phyloP scores from a whole-genome alignment of 92 coral and sea anemone genomes.

The Paragorgia papillata region DNA sequence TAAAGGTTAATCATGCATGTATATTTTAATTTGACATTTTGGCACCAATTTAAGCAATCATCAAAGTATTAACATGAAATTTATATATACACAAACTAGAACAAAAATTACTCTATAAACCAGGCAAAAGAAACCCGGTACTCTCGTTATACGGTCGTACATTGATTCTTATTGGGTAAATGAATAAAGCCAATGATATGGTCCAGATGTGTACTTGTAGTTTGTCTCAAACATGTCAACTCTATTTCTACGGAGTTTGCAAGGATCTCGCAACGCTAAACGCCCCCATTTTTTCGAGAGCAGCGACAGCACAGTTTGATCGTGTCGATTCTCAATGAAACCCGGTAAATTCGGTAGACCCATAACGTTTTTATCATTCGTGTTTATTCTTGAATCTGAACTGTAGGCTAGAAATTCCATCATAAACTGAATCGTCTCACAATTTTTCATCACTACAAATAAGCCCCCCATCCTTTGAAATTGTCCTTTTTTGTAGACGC shows the following conservation, averaged over 20 bases:
- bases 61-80: too few species aligned
- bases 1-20: too few species aligned
- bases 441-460: conserved; percentile 13
- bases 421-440: conserved; percentile 9
- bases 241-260: background rate
- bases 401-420: conserved; percentile 27
- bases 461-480: background rate
- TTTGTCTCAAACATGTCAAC: too few species aligned
- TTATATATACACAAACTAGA: too few species aligned
- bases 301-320: conserved; percentile 28
- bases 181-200: too few species aligned
- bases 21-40: too few species aligned
- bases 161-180: too few species aligned
- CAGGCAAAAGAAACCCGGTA: too few species aligned
- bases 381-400: background rate
- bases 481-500: conserved; percentile 2
- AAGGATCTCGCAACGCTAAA: conserved; percentile 7
- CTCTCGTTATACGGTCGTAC: too few species aligned
- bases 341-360: conserved; percentile 10
- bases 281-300: conserved; percentile 31
- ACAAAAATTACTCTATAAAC: too few species aligned
- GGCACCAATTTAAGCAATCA: too few species aligned
- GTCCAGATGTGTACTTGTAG: too few species aligned
- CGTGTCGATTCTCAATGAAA: conserved; percentile 17
- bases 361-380: background rate